Percentiles rank a stretch among this genome's conserved stretches.
Conservation (phyloP, 2,797 vertebrate species). For the Stomatorhinus walkeri region DNA sequence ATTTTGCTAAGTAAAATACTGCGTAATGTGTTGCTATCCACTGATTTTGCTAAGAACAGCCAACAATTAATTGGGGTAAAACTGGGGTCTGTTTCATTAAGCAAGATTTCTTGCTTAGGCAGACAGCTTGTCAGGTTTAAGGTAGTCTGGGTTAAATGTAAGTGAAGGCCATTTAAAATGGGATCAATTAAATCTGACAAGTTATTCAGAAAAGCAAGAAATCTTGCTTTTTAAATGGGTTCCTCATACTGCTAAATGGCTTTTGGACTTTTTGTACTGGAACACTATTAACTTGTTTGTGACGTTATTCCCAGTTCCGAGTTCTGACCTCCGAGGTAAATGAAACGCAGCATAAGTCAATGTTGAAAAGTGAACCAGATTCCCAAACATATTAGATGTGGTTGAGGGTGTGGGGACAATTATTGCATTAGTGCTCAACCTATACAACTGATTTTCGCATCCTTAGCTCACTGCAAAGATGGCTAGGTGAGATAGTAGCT, state of each 20-base stretch:
- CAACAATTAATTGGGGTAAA: background rate
- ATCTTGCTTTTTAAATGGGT: background rate
- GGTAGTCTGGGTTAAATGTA: background rate
- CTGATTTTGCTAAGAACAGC: background rate
- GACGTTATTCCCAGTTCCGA: background rate
- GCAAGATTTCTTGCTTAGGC: background rate
- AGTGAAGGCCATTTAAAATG: background rate
- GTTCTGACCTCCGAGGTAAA: background rate
- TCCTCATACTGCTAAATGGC: background rate
- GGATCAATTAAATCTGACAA: background rate
- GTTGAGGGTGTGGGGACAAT: conserved; percentile 41
- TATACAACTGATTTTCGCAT: conserved; percentile 36
- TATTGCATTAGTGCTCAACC: conserved; percentile 45
- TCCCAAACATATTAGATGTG: conserved; percentile 49
- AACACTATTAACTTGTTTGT: background rate
- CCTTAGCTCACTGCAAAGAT: conserved; percentile 14
- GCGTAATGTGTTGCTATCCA: background rate
- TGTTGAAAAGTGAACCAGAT: conserved; percentile 52
- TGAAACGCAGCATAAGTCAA: conserved; percentile 23
- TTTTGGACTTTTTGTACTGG: background rate
- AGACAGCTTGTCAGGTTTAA: background rate
- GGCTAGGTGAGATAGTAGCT: no score
- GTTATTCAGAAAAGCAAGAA: background rate
- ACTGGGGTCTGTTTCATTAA: background rate
- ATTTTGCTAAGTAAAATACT: background rate